Evolutionary conservation across 2,113 vertebrate genomes (phyloP).

Genomic region (Bubo bubo): DNA sequence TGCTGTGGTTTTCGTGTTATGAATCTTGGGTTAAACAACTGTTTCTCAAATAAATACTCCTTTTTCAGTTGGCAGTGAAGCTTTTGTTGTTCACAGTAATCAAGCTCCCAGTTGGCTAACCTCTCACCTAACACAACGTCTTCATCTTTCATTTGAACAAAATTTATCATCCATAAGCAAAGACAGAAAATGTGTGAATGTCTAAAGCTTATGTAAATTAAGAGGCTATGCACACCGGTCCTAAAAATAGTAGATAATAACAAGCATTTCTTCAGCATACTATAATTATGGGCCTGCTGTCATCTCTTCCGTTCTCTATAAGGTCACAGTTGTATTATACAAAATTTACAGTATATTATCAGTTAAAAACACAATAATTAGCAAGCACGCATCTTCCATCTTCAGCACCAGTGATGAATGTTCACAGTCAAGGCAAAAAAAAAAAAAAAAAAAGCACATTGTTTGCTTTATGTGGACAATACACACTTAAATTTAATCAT

Average conservation of each 20-base stretch:
- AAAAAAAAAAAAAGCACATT: constrained; percentile 28
- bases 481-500: constrained; percentile 86
- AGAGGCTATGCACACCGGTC: constrained; percentile 71
- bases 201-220: constrained; percentile 86
- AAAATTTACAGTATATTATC: constrained; percentile 83
- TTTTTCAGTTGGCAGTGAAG: constrained; percentile 63
- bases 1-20: constrained; percentile 31
- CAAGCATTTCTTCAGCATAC: constrained; percentile 76
- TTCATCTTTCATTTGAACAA: constrained; percentile 78
- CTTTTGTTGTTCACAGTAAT: constrained; percentile 71
- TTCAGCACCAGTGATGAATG: constrained; percentile 81
- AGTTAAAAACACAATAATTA: constrained; percentile 85
- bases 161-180: constrained; percentile 79
- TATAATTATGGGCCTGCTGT: constrained; percentile 79
- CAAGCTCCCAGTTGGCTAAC: constrained; percentile 74
- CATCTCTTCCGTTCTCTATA: constrained; percentile 75
- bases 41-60: constrained; percentile 72
- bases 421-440: constrained; percentile 74
- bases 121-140: constrained; percentile 67
- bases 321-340: constrained; percentile 79
- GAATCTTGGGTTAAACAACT: constrained; percentile 75
- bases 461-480: constrained; percentile 83
- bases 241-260: constrained; percentile 86
- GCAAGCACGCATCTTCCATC: constrained; percentile 69
- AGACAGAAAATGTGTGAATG: constrained; percentile 82